phyloP scores from a whole-genome alignment of 2,797 vertebrate genomes.

The Melanogrammus aeglefinus region DNA sequence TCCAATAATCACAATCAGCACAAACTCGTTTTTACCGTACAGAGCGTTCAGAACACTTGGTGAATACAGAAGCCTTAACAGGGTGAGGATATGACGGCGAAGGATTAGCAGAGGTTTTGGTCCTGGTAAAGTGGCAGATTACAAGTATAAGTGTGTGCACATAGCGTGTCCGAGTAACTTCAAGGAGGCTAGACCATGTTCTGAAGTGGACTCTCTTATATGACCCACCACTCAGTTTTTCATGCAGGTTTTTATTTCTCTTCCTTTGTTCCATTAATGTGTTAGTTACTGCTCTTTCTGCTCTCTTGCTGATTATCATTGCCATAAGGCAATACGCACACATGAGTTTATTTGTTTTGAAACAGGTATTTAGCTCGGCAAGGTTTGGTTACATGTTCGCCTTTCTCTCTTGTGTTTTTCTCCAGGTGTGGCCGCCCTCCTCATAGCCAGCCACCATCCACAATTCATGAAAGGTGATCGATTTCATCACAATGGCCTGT shows the following conservation, averaged over 20 bases:
- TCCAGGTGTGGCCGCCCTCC: slow-evolving; percentile 57
- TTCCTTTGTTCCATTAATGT: neutral
- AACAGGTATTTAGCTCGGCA: neutral
- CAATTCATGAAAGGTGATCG: slow-evolving; percentile 58
- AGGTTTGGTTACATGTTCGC: neutral
- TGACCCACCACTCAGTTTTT: no score
- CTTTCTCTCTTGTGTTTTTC: slow-evolving; percentile 41
- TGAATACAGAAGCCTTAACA: no score
- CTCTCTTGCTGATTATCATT: neutral
- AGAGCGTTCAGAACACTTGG: neutral
- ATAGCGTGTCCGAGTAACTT: no score
- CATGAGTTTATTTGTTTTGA: neutral
- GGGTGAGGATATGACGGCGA: no score
- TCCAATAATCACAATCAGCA: neutral
- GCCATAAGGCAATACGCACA: neutral
- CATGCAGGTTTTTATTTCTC: neutral
- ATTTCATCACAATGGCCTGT: slow-evolving; percentile 21
- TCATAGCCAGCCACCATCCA: slow-evolving; percentile 44
- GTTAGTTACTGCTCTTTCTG: slow-evolving; percentile 7
- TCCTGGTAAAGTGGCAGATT: no score
- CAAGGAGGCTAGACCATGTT: no score
- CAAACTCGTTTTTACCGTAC: neutral
- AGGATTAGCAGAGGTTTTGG: no score
- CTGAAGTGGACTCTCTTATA: no score
- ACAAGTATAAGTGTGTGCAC: no score